Evolutionary conservation across 2,888 invertebrate species (phyloP), one percentile per base, ranked within the genome.

Genomic region (Agrotis puta): DNA sequence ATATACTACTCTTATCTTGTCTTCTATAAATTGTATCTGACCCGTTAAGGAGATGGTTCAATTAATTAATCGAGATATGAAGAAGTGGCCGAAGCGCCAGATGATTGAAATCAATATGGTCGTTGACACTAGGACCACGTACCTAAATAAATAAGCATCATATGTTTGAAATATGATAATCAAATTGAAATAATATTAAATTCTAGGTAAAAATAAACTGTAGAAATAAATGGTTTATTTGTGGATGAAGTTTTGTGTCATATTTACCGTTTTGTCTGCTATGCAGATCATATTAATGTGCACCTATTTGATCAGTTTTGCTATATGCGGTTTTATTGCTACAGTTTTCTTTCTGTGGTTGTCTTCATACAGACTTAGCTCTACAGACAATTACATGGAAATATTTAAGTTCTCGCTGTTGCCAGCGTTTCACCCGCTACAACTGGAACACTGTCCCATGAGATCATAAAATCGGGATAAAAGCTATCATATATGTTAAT

Each of bases 91-190:
- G n/a, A 47, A 16, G 61, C 20, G 5, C 16, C 14, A 11, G 13
- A 50, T 53, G 47, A 66, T 74, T 58, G 39, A 59, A 66, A 66
- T 24, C 20, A 18, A 70, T 70, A 66, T 79, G 66, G 65, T 65
- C 62, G 53, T 58, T 66, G 67, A 74, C 74, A 66, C 62, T 22
- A 62, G 22, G 24, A 43, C 45, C 16, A 57, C 24, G 27, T 16
- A 54, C 3, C 33, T 43, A 69, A 27, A 64, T 56, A 54, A 54
- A 56, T 64, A 3, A 33, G 33, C 33, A 63, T 53, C 24, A n/a
- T n/a, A 16, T 20, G 59, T 53, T 48, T 58, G 53, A 58, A 71
- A 78, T 48, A 27, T 4, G 51, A 77, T 63, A 70, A 2, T 6
- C 7, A 5, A 14, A 13, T 24, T 48, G 18, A 45, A 53, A 24